Base-by-base conservation (phyloP, 2,113 vertebrate species). In the Onychostoma macrolepis region DNA sequence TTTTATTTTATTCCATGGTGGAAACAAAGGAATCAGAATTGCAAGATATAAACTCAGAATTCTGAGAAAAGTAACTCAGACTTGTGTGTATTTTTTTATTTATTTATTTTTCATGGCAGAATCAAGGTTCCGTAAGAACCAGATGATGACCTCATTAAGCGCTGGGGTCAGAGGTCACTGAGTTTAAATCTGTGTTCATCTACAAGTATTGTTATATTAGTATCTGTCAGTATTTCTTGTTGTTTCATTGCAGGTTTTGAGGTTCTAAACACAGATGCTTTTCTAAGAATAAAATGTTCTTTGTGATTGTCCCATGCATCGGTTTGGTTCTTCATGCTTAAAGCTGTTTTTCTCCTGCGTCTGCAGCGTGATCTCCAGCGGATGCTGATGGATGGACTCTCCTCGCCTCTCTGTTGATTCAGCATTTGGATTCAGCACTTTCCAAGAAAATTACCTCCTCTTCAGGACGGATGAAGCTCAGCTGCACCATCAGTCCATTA, bases 361-460 rank as follows among this genome's bases (percentile, higher is more conserved):
- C 56, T 58, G 56, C 56, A 58, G 56, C 7, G 19, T 56, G 36
- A n/a, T 50, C 36, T 48, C 71, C 21, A 75, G 83, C 7, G 38
- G 36, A 17, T 45, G 72, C 72, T 74, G 83, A 75, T 75, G 71
- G 71, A 75, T 85, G 26, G 36, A 85, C 38, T 13, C 17, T 38
- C 81, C 61, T 67, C 33, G 50, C 9, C 38, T 78, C 61, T 50
- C 28, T 33, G 79, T 36, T 71, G 86, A 78, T 48, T 87, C 86
- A 87, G 86, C 86, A 87, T 24, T 43, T 78, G 75, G 38, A 85
- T 85, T 78, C 74, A 85, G 84, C 74, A 79, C 5, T 85, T 87
- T 87, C 67, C 17, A 28, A 61, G 50, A 78, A 78, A 76, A 56
- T 30, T 6, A 53, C 45, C 74, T 84, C 81, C 36, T 77, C 69